These are phyloP conservation scores for Equus przewalskii DNA, from an alignment of 2,113 vertebrate genomes.

Conservation along the genomic window DNA sequence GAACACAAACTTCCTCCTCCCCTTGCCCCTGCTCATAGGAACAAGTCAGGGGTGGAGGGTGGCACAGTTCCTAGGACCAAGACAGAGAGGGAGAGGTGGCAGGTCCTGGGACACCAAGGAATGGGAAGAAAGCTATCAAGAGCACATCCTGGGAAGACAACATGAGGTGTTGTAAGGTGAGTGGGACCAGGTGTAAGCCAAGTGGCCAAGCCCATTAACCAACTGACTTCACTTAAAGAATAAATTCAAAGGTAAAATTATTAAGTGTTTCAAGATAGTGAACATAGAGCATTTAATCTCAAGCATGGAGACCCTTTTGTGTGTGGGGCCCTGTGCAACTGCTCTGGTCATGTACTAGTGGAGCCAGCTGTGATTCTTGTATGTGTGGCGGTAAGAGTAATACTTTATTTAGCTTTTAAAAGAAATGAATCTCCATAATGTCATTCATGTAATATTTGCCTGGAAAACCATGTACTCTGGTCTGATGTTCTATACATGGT, in stretches of 20 bases:
- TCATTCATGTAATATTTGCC: background rate
- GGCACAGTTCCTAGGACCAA: rapidly evolving
- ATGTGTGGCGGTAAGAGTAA: background rate
- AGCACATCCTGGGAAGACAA: background rate
- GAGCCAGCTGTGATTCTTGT: background rate
- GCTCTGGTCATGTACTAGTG: rapidly evolving
- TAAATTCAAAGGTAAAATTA: background rate
- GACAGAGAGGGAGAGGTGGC: no score
- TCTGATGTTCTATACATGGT: background rate
- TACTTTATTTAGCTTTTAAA: background rate
- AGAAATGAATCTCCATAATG: background rate
- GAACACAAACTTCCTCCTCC: background rate
- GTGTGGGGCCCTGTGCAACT: background rate
- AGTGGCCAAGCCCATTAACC: no score
- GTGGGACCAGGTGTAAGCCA: rapidly evolving
- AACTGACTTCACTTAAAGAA: background rate
- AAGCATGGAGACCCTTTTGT: background rate
- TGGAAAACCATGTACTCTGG: background rate
- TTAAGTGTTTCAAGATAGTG: background rate
- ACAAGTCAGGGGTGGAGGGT: background rate
- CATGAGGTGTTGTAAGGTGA: background rate
- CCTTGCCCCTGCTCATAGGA: background rate
- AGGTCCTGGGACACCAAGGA: rapidly evolving
- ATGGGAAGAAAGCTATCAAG: background rate
- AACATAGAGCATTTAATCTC: background rate